Evolutionary conservation across 35 echinoderm and acorn worm species (phyloP), one percentile per base, ranked within the genome.

Genomic region (Lytechinus variegatus): DNA sequence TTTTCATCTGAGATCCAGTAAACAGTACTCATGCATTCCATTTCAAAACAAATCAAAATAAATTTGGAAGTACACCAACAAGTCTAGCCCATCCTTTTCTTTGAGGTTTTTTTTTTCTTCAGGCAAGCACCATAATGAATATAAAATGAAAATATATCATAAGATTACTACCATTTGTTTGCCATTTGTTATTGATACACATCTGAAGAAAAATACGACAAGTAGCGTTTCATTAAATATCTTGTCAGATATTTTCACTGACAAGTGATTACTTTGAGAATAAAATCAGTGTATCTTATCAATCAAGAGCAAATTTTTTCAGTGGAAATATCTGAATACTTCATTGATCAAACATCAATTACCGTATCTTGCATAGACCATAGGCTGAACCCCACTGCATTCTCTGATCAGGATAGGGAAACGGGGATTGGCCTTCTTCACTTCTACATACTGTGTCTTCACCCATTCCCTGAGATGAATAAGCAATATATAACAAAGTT

Each of bases 321-420:
- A 2, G 33, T 44, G 33, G 33, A 44, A 44, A 44, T 44, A 44
- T 44, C 33, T 44, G 33, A 44, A 44, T 44, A 2, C 33, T 44
- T 44, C 33, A 44, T 44, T 0, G 33, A 89, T 52, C 27, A 53
- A 89, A 89, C 10, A 14, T 52, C 5, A 90, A 21, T 90, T 54
- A 99, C 98, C 98, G 97, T 97, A 99, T 97, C 98, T 97, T 86
- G 98, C 98, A 99, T 97, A 97, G 27, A 99, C 91, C 27, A 90
- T 96, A 87, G 98, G 98, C 56, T 97, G 96, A n/a, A 99, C 93
- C 79, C 97, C 97, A 91, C 98, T 99, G 87, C 98, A 99, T 96
- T 99, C 98, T 94, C 98, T 94, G 44, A 99, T 97, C 2, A 97
- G 97, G 56, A 99, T 91, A 13, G 98, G 98, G 93, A 99, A 99